Evolutionary conservation across 2,888 invertebrate species (phyloP).

Genomic region (Ornithoptera alexandrae): DNA sequence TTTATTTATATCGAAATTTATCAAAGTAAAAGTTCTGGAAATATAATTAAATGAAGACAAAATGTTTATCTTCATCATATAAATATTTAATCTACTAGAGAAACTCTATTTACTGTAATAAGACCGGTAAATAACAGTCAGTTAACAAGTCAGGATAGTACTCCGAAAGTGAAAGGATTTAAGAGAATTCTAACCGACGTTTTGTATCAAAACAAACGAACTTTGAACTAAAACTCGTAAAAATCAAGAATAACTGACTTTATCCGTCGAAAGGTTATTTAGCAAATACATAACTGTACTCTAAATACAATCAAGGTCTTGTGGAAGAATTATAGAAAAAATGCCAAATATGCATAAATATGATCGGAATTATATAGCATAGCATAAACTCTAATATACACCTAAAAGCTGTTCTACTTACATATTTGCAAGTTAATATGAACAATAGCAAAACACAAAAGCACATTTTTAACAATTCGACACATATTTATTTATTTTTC

Average conservation of each 20-base stretch:
- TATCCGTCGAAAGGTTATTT: conserved; percentile 2
- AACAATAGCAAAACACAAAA: conserved; percentile 52
- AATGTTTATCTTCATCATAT: too few relatives aligned
- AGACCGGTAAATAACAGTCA: conserved; percentile 19
- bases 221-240: neutral
- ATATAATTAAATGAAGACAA: too few relatives aligned
- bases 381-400: neutral
- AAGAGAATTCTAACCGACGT: conserved; percentile 15
- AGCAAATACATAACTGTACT: conserved; percentile 24
- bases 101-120: conserved; percentile 3
- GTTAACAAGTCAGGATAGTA: conserved; percentile 11
- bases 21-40: too few relatives aligned
- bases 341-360: conserved; percentile 23
- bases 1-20: too few relatives aligned
- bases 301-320: conserved; percentile 28
- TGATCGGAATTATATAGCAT: conserved; percentile 8
- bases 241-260: neutral
- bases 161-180: conserved; percentile 33
- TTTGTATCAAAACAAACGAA: conserved; percentile 22
- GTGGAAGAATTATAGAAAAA: conserved; percentile 25
- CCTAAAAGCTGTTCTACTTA: conserved; percentile 46
- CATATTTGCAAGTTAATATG: conserved; percentile 54
- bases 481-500: conserved; percentile 74
- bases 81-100: neutral
- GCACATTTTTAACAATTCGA: conserved; percentile 51